A percentile compares a stretch with the other conserved stretches of the same genome.
Evolutionary conservation across 2,888 invertebrate genomes (phyloP).

Genomic region (Mythimna pallens): DNA sequence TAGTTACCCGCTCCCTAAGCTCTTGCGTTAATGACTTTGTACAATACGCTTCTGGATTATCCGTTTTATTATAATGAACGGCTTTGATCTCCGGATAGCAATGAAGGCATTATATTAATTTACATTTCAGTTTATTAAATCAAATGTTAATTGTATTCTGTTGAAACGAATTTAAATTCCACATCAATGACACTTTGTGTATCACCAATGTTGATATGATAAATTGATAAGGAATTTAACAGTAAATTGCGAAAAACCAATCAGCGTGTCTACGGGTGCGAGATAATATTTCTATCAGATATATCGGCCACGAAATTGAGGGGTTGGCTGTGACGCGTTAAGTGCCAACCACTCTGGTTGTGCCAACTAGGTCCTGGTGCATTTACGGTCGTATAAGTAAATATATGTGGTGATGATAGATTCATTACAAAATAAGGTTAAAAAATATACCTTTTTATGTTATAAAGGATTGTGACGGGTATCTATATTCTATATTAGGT

Average conservation of each 20-base stretch:
- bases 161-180: conserved; percentile 12
- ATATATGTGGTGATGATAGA: too few relatives aligned
- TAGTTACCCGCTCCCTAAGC: conserved; percentile 19
- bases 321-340: not conserved
- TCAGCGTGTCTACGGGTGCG: conserved; percentile 4
- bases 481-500: too few relatives aligned
- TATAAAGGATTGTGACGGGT: too few relatives aligned
- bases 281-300: conserved; percentile 26
- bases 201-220: not conserved
- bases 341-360: not conserved
- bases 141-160: not conserved
- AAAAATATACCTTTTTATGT: too few relatives aligned
- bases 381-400: too few relatives aligned
- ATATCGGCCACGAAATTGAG: not conserved
- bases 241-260: conserved; percentile 17
- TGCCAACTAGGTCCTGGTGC: too few relatives aligned
- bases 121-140: conserved; percentile 8
- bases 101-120: not conserved
- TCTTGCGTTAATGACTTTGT: conserved; percentile 38
- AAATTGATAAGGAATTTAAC: conserved; percentile 7
- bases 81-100: not conserved
- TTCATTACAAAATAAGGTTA: too few relatives aligned
- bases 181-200: not conserved
- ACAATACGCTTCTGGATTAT: conserved; percentile 24
- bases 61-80: conserved; percentile 6